phyloP scores from a whole-genome alignment of 2,113 vertebrate species.

The Mormyrus lacerda region DNA sequence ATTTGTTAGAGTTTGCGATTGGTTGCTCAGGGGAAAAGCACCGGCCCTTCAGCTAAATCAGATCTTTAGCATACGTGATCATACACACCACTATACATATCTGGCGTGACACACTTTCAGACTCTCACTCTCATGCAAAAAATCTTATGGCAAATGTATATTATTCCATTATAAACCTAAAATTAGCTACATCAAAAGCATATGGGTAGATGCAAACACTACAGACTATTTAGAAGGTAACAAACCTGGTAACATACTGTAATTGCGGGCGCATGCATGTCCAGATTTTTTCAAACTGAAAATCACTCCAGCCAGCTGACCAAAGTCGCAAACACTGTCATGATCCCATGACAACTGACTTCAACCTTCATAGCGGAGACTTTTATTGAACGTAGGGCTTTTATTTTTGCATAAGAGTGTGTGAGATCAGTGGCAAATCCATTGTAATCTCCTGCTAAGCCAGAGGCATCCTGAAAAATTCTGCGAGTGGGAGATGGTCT shows the following conservation, averaged over 20 bases:
- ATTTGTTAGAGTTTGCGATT: slow-evolving; percentile 20
- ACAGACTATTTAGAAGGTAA: background rate
- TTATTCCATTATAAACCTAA: background rate
- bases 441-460: slow-evolving; percentile 63
- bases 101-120: background rate
- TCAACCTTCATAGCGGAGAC: slow-evolving; percentile 11
- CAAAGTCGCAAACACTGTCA: slow-evolving; percentile 14
- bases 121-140: background rate
- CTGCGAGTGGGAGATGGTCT: slow-evolving; percentile 59
- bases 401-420: slow-evolving; percentile 50
- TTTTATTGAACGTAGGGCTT: slow-evolving; percentile 28
- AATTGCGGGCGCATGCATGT: background rate
- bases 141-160: background rate
- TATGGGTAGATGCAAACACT: background rate
- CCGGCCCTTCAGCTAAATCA: slow-evolving; percentile 34
- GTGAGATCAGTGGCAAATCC: slow-evolving; percentile 60
- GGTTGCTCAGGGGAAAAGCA: slow-evolving; percentile 39
- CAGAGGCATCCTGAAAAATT: slow-evolving; percentile 50
- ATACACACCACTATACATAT: slow-evolving; percentile 23
- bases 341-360: slow-evolving; percentile 40
- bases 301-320: background rate
- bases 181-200: background rate
- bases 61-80: slow-evolving; percentile 26
- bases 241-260: background rate
- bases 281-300: background rate